These are phyloP conservation scores for Tiliqua scincoides DNA, from an alignment of 2,113 vertebrate species.

Conservation along the genomic window DNA sequence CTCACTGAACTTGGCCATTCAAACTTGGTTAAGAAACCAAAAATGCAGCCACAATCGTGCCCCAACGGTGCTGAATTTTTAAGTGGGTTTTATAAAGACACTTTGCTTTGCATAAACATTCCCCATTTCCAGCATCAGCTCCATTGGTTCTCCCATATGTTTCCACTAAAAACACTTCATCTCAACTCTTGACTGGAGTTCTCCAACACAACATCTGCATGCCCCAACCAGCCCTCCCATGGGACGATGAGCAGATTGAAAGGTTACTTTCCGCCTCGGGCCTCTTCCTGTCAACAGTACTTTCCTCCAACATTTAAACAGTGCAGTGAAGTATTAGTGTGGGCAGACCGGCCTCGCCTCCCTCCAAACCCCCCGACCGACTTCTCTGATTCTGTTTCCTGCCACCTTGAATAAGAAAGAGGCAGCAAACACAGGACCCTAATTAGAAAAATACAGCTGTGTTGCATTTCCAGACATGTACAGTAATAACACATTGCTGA, in stretches of 20 bases:
- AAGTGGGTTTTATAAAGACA: background rate
- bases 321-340: background rate
- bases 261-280: background rate
- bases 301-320: background rate
- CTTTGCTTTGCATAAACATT: slow-evolving; percentile 2
- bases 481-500: background rate
- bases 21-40: background rate
- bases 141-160: background rate
- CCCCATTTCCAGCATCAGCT: background rate
- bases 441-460: slow-evolving; percentile 28
- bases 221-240: background rate
- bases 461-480: slow-evolving; percentile 19
- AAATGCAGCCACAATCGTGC: background rate
- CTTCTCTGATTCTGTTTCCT: slow-evolving; percentile 10
- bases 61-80: background rate
- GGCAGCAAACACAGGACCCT: slow-evolving; percentile 5
- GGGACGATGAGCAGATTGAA: background rate
- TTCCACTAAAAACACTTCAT: slow-evolving; percentile 24
- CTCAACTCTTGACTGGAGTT: background rate
- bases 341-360: background rate
- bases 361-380: background rate
- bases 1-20: background rate
- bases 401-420: slow-evolving; percentile 12
- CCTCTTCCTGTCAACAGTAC: background rate
- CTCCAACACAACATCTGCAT: slow-evolving; percentile 1